Percentiles rank a stretch among this genome's conserved stretches.
Conservation (phyloP, 2,113 vertebrate species). For the Hippocampus guttulatus region DNA sequence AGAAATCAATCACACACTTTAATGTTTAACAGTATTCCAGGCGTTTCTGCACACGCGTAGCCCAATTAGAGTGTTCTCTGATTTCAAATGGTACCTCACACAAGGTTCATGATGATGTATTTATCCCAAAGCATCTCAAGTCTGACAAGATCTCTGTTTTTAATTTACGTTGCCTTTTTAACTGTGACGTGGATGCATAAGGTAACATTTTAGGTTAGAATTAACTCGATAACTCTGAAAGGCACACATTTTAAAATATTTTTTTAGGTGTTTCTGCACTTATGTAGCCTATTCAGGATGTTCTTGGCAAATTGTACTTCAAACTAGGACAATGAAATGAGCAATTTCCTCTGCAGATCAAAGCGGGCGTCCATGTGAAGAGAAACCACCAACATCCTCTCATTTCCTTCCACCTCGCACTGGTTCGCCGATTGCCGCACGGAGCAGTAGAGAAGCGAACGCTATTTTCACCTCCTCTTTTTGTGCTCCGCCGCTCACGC, state of each 20-base stretch:
- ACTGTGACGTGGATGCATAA: neutral
- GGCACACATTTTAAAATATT: neutral
- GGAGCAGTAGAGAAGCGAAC: conserved; percentile 67
- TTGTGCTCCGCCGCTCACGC: conserved; percentile 59
- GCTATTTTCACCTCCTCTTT: conserved; percentile 68
- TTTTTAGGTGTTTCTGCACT: neutral
- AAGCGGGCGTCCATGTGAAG: conserved; percentile 36
- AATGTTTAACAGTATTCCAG: too few species aligned
- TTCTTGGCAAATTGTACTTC: neutral
- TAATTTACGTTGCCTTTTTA: neutral
- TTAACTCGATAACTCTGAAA: neutral
- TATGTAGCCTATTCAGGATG: neutral
- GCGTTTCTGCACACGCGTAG: too few species aligned
- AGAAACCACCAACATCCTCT: conserved; percentile 48
- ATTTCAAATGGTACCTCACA: neutral
- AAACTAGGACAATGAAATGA: neutral
- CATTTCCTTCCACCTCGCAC: conserved; percentile 46
- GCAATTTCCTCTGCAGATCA: conserved; percentile 17
- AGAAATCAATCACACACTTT: too few species aligned
- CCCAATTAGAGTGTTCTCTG: neutral
- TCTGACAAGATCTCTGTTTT: neutral
- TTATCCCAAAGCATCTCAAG: neutral
- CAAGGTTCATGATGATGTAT: neutral
- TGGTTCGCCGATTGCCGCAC: conserved; percentile 55
- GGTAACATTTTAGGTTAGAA: too few species aligned